Conservation (phyloP, 2,888 invertebrate species). For the Sussaba pulchella region DNA sequence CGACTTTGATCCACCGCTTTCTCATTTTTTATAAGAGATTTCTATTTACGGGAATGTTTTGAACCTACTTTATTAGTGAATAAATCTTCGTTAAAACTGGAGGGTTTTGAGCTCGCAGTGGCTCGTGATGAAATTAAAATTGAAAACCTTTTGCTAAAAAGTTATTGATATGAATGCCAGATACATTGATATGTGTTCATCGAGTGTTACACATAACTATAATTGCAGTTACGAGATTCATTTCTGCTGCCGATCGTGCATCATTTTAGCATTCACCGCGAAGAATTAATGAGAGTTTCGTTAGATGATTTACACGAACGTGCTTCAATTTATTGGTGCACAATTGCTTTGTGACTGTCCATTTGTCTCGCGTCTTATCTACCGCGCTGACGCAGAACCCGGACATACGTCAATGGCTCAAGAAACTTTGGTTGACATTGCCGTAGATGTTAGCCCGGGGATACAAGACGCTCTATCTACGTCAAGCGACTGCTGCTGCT, state of each 20-base stretch:
- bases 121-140: too few relatives aligned
- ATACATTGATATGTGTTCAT: neutral
- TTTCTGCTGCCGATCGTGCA: neutral
- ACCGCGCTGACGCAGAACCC: neutral
- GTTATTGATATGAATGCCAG: too few relatives aligned
- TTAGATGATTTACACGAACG: neutral
- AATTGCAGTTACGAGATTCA: too few relatives aligned
- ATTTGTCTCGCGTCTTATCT: conserved; percentile 14
- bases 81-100: too few relatives aligned
- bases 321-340: neutral
- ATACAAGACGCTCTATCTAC: conserved; percentile 52
- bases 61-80: too few relatives aligned
- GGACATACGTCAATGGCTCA: conserved; percentile 52
- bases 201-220: neutral
- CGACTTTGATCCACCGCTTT: too few relatives aligned
- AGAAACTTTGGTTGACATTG: conserved; percentile 58
- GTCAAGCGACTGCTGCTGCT: conserved; percentile 49
- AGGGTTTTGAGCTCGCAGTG: too few relatives aligned
- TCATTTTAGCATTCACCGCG: neutral
- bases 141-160: too few relatives aligned
- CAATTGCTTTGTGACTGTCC: neutral
- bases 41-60: too few relatives aligned
- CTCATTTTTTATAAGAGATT: too few relatives aligned
- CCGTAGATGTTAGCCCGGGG: conserved; percentile 49
- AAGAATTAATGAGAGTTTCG: conserved; percentile 10